These are phyloP conservation scores for Aporophyla lueneburgensis DNA, from an alignment of 2,888 invertebrate genomes.

Conservation along the genomic window DNA sequence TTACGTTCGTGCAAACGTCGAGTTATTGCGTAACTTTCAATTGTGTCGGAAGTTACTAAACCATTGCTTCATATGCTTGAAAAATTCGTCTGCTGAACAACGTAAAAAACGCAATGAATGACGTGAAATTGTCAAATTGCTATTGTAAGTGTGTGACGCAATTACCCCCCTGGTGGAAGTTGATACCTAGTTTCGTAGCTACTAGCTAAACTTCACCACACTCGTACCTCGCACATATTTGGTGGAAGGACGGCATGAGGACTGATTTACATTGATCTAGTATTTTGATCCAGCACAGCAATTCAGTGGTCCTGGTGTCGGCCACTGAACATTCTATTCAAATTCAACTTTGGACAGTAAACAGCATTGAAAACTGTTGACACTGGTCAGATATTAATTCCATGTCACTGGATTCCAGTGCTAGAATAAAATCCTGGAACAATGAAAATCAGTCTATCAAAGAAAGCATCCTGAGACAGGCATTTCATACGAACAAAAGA, in stretches of 20 bases:
- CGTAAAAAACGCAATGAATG: neutral
- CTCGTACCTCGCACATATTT: neutral
- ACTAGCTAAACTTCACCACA: constrained; percentile 12
- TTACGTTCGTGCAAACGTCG: too few species aligned
- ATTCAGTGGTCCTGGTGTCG: neutral
- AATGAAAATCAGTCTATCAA: neutral
- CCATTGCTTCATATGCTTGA: too few species aligned
- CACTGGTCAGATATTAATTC: neutral
- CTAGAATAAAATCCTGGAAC: constrained; percentile 15
- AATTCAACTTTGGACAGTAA: neutral
- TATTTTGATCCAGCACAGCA: neutral
- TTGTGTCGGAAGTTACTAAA: neutral
- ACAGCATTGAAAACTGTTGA: neutral
- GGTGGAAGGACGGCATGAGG: neutral
- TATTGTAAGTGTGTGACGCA: neutral
- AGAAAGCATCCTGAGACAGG: neutral
- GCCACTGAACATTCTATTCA: neutral
- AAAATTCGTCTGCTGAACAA: neutral
- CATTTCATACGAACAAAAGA: neutral
- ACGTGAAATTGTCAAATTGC: neutral
- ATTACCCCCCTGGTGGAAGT: neutral
- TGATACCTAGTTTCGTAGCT: neutral
- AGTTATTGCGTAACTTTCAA: neutral
- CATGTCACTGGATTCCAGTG: too few species aligned
- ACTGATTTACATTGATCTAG: constrained; percentile 7